These are phyloP conservation scores for Entomyzon cyanotis DNA, from an alignment of 2,113 vertebrate species.

Conservation along the genomic window DNA sequence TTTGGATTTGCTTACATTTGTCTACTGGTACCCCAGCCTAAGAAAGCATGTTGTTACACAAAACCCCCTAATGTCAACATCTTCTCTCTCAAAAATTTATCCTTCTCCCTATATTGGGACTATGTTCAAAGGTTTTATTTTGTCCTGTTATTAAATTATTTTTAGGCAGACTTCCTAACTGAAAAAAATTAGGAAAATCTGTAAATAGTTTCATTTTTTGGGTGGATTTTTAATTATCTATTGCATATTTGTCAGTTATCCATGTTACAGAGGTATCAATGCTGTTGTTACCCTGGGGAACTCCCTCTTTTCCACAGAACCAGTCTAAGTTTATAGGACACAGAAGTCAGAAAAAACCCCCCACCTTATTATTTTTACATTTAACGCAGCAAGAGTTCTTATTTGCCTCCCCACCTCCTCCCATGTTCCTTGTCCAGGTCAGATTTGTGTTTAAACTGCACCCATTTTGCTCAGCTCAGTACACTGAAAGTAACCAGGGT, in stretches of 20 bases:
- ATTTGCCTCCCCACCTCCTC: background rate
- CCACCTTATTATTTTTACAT: background rate
- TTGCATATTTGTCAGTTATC: background rate
- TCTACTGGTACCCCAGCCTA: background rate
- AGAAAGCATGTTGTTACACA: background rate
- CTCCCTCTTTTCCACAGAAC: background rate
- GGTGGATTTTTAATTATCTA: background rate
- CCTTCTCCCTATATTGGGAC: background rate
- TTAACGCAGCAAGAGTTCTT: background rate
- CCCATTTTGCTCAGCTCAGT: constrained; percentile 24
- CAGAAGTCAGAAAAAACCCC: background rate
- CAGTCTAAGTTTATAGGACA: background rate
- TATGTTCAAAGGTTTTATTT: background rate
- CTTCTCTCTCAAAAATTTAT: background rate
- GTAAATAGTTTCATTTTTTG: background rate
- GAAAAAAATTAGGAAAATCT: background rate
- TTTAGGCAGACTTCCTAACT: background rate
- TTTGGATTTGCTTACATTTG: background rate
- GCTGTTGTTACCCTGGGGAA: background rate
- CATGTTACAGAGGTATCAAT: background rate
- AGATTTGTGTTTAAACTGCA: background rate
- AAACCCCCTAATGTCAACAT: background rate
- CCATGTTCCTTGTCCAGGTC: background rate
- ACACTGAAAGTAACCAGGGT: background rate
- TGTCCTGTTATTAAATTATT: background rate